Percentiles rank a stretch among this genome's conserved stretches.
Conservation (phyloP, 2,797 vertebrate species). For the Spondyliosoma cantharus region DNA sequence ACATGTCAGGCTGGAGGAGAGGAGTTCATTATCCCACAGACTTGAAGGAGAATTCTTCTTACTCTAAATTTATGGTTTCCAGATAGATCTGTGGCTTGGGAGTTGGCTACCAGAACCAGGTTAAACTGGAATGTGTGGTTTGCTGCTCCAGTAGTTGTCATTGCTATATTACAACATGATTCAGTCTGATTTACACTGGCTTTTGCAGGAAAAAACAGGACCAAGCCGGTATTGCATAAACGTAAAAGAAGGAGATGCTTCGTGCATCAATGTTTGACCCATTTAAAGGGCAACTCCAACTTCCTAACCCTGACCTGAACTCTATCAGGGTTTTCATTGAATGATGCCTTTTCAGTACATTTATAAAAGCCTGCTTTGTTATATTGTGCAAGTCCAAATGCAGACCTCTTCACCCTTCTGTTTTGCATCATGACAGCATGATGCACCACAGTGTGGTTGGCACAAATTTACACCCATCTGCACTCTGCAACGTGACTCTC, state of each 20-base stretch:
- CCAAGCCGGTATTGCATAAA: conserved; percentile 19
- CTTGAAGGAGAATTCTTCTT: conserved; percentile 45
- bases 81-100: conserved; percentile 24
- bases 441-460: conserved; percentile 47
- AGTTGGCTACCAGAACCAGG: conserved; percentile 25
- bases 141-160: conserved; percentile 15
- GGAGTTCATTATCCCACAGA: conserved; percentile 67
- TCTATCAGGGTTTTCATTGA: conserved; percentile 48
- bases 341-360: conserved; percentile 57
- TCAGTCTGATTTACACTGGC: conserved; percentile 3
- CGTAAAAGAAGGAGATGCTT: conserved; percentile 40
- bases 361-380: conserved; percentile 66
- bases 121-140: conserved; percentile 45
- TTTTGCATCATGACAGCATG: conserved; percentile 48
- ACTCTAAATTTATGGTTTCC: conserved; percentile 27
- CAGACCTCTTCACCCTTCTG: conserved; percentile 41
- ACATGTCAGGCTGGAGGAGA: conserved; percentile 75
- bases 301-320: conserved; percentile 66
- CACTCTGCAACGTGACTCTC: conserved; percentile 48
- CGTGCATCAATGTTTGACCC: conserved; percentile 51
- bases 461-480: conserved; percentile 44
- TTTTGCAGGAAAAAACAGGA: conserved; percentile 17
- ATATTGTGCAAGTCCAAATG: conserved; percentile 44
- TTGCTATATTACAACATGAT: neutral
- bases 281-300: conserved; percentile 55